Percentiles rank a stretch among this genome's conserved stretches.
Evolutionary conservation across 2,113 vertebrate species (phyloP).

Genomic region (Mustela nigripes): DNA sequence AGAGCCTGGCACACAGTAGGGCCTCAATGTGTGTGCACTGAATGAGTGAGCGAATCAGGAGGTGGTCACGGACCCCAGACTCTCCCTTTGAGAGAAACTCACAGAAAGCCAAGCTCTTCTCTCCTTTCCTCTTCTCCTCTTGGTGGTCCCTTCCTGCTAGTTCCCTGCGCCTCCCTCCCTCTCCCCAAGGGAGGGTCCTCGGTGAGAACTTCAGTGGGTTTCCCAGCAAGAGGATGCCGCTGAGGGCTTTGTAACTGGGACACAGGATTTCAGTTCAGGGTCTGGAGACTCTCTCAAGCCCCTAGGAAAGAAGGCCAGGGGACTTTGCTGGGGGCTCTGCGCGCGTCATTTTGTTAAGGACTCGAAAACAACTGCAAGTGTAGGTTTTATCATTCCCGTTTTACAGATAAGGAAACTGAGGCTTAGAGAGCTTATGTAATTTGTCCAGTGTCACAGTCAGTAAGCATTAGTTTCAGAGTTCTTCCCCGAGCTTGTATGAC

Average conservation of each 20-base stretch:
- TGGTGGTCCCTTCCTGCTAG: not conserved
- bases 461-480: not conserved
- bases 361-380: no score
- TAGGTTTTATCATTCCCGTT: not conserved
- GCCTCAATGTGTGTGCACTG: not conserved
- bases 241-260: not conserved
- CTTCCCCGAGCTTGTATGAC: not conserved
- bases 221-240: not conserved
- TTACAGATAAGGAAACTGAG: not conserved
- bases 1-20: not conserved
- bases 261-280: not conserved
- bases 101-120: not conserved
- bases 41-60: not conserved
- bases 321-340: not conserved
- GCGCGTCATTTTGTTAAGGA: slow-evolving; percentile 3
- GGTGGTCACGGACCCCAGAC: not conserved
- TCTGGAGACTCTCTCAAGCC: not conserved
- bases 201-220: not conserved
- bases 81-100: not conserved
- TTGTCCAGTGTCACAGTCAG: not conserved
- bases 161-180: not conserved
- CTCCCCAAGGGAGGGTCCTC: not conserved
- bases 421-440: not conserved
- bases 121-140: not conserved
- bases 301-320: not conserved